A percentile compares a stretch with the other conserved stretches of the same genome.
phyloP scores from a whole-genome alignment of 2,113 vertebrate species.

The Rhodinocichla rosea region DNA sequence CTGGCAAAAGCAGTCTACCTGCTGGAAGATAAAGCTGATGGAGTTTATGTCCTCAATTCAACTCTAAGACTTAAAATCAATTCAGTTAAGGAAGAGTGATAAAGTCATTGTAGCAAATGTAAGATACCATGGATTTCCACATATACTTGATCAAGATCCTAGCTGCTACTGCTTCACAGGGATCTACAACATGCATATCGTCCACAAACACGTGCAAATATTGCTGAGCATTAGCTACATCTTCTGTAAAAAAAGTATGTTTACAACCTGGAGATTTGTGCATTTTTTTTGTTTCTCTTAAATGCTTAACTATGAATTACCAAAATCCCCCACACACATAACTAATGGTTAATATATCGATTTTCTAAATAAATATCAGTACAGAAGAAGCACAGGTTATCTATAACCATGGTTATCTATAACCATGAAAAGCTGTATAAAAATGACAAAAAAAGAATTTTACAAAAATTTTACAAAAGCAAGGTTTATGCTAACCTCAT shows the following conservation, averaged over 20 bases:
- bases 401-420: not conserved
- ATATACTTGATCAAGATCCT: not conserved
- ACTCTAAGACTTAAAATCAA: constrained; percentile 3
- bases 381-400: not conserved
- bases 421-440: not conserved
- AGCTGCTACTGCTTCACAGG: not conserved
- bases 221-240: not conserved
- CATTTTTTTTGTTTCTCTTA: not conserved
- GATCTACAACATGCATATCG: not conserved
- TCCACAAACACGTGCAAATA: not conserved
- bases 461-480: not conserved
- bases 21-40: constrained; percentile 7
- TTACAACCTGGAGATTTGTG: not conserved
- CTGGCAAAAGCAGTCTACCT: not conserved
- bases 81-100: not conserved
- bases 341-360: not conserved
- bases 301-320: not conserved
- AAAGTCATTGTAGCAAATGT: not conserved
- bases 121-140: not conserved
- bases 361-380: not conserved
- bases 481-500: not conserved
- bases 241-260: not conserved
- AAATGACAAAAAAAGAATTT: not conserved
- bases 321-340: fast-evolving
- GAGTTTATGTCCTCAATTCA: constrained; percentile 6